Percentiles rank a stretch among this genome's conserved stretches.
These are phyloP conservation scores for Glaucomys volans DNA, from an alignment of 2,113 vertebrate species.

Conservation along the genomic window DNA sequence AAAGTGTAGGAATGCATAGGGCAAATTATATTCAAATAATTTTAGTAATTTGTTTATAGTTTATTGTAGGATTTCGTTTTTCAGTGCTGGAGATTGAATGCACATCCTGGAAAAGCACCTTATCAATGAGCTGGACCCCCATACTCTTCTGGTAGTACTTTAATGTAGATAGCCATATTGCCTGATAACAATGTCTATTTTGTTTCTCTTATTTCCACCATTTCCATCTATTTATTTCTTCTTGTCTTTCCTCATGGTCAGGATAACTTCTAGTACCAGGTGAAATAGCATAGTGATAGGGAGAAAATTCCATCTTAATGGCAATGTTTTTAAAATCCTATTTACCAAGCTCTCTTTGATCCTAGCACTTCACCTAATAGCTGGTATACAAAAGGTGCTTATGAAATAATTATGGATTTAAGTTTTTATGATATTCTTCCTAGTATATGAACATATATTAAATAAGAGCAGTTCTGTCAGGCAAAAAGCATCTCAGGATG, in stretches of 20 bases:
- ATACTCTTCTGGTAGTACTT: no score
- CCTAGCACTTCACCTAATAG: background rate
- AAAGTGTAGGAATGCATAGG: background rate
- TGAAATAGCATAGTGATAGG: background rate
- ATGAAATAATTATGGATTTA: slow-evolving; percentile 36
- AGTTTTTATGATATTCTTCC: slow-evolving; percentile 42
- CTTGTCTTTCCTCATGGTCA: background rate
- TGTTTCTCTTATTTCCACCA: background rate
- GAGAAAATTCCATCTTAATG: background rate
- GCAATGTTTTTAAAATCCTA: background rate
- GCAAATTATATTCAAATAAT: background rate
- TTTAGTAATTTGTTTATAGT: background rate
- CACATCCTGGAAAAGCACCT: no score
- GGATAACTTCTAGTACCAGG: background rate
- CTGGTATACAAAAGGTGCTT: background rate
- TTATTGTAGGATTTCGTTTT: background rate
- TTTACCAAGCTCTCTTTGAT: background rate
- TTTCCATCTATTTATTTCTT: slow-evolving; percentile 5
- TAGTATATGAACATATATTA: background rate
- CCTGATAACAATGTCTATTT: background rate
- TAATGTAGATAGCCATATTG: background rate
- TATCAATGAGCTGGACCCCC: no score
- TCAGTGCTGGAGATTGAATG: no score
- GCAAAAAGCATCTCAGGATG: slow-evolving; percentile 34
- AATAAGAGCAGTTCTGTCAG: slow-evolving; percentile 2